A percentile compares a stretch with the other conserved stretches of the same genome.
These are phyloP conservation scores for Pararge aegeria DNA, from an alignment of 1,140 invertebrate species.

Conservation along the genomic window DNA sequence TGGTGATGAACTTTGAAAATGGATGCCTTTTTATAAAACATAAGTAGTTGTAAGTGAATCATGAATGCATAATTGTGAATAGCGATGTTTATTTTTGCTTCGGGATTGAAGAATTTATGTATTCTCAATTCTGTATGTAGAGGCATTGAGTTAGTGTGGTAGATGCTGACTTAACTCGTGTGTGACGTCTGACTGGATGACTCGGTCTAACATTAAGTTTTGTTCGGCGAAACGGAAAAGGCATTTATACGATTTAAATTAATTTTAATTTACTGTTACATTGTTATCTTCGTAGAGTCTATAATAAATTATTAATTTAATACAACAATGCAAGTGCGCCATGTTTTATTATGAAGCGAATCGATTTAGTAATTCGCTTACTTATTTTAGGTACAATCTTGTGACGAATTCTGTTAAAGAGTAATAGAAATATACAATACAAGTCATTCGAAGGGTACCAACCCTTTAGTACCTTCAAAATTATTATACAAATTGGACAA, in stretches of 20 bases:
- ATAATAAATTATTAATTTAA: constrained; percentile 36
- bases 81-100: constrained; percentile 46
- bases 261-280: constrained; percentile 44
- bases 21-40: constrained; percentile 72
- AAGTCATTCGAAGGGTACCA: not conserved
- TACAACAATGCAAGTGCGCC: constrained; percentile 23
- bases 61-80: constrained; percentile 68
- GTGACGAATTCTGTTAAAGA: not conserved
- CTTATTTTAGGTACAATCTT: not conserved
- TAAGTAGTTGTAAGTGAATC: constrained; percentile 71
- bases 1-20: constrained; percentile 57
- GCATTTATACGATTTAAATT: constrained; percentile 47
- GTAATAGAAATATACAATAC: not conserved
- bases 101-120: constrained; percentile 35
- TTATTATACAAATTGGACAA: constrained; percentile 1
- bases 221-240: constrained; percentile 36
- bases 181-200: constrained; percentile 10
- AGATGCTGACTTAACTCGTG: constrained; percentile 12
- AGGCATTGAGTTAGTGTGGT: constrained; percentile 33
- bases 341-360: constrained; percentile 18
- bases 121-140: constrained; percentile 39
- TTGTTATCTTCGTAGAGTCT: constrained; percentile 36
- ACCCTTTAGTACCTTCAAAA: not conserved
- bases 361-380: constrained; percentile 9
- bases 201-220: constrained; percentile 37